Percentiles rank a stretch among this genome's conserved stretches.
phyloP scores from a whole-genome alignment of 2,888 invertebrate species.

The Thelaira solivaga region DNA sequence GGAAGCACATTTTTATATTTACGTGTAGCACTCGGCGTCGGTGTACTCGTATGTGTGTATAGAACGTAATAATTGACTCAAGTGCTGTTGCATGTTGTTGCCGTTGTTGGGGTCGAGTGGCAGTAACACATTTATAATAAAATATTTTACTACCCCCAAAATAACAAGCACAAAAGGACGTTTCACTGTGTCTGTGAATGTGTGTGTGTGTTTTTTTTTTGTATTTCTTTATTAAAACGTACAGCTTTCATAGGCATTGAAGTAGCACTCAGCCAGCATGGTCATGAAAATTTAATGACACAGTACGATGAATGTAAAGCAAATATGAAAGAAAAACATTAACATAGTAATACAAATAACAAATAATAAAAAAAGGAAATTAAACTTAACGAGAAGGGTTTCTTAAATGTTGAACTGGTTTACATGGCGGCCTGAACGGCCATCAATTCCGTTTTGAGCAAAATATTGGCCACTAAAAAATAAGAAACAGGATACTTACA shows the following conservation, averaged over 20 bases:
- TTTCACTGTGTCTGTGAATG: conserved; percentile 2
- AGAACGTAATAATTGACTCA: conserved; percentile 69
- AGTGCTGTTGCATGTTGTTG: conserved; percentile 59
- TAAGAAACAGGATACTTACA: too few relatives aligned
- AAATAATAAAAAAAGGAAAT: too few relatives aligned
- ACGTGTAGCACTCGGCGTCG: too few relatives aligned
- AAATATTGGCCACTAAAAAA: too few relatives aligned
- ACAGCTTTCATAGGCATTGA: conserved; percentile 49
- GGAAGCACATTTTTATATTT: too few relatives aligned
- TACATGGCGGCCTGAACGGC: too few relatives aligned
- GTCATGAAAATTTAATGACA: conserved; percentile 76
- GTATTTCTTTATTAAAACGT: conserved; percentile 5
- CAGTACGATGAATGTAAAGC: conserved; percentile 61
- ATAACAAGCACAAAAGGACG: conserved; percentile 26
- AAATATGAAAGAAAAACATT: conserved; percentile 5
- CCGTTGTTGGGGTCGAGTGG: conserved; percentile 61
- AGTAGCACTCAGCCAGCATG: conserved; percentile 65
- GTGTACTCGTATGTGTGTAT: too few relatives aligned
- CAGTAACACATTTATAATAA: conserved; percentile 42
- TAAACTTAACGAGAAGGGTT: conserved; percentile 49
- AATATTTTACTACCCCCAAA: conserved; percentile 53
- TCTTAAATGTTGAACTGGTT: conserved; percentile 27
- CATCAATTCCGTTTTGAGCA: too few relatives aligned
- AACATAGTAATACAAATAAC: conserved; percentile 35
- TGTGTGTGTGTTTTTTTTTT: background rate